Evolutionary conservation across 1,140 invertebrate species (phyloP).

Genomic region (Zophobas atratus): DNA sequence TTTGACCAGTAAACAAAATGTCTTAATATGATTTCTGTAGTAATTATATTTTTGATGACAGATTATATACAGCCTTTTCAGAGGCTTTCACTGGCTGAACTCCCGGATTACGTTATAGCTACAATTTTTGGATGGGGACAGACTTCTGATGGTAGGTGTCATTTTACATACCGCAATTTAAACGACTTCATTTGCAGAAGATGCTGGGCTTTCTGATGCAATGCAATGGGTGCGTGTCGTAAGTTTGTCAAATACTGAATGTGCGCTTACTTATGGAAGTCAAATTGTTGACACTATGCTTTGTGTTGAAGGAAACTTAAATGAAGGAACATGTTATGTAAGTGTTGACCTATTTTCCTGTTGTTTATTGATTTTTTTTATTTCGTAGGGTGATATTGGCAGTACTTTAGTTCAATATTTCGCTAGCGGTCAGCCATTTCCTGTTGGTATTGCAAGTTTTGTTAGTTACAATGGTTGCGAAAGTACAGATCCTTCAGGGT

Average conservation of each 20-base stretch:
- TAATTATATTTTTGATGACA: background rate
- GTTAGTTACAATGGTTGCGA: constrained; percentile 16
- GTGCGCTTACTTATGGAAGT: constrained; percentile 15
- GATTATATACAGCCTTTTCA: constrained; percentile 1
- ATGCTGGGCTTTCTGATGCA: constrained; percentile 1
- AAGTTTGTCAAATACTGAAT: constrained; percentile 6
- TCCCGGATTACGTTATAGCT: constrained; percentile 10
- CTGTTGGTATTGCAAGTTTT: constrained; percentile 17
- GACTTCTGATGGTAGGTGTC: constrained; percentile 11
- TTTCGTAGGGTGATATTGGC: constrained; percentile 25
- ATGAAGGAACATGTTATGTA: constrained; percentile 22
- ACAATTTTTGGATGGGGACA: constrained; percentile 25
- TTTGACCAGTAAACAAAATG: background rate
- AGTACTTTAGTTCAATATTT: constrained; percentile 23
- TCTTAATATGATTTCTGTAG: background rate
- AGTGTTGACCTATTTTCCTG: background rate
- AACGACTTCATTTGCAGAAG: constrained; percentile 14
- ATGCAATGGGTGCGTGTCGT: constrained; percentile 4
- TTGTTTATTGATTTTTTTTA: background rate
- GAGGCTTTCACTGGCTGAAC: background rate
- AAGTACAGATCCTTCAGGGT: constrained; percentile 35
- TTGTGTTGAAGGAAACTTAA: constrained; percentile 25
- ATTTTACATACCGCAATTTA: background rate
- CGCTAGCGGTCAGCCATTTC: constrained; percentile 8
- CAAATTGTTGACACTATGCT: constrained; percentile 29